A percentile compares a stretch with the other conserved stretches of the same genome.
Conservation (phyloP, 2,113 vertebrate genomes). For the Motacilla tschutschensis region DNA sequence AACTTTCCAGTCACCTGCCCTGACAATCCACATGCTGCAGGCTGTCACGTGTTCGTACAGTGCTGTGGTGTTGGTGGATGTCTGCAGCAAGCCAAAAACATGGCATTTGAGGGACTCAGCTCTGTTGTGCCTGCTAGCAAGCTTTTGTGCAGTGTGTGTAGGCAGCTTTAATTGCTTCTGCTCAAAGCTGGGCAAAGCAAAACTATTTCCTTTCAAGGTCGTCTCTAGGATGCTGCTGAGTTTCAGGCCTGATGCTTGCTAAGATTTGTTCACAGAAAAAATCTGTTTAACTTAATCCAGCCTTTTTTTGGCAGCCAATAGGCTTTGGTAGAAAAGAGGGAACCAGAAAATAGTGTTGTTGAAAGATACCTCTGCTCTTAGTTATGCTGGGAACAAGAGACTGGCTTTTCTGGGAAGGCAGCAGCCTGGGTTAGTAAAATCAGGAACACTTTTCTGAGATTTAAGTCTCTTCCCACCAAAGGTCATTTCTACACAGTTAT, state of each 20-base stretch:
- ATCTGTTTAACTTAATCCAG: neutral
- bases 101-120: neutral
- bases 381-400: neutral
- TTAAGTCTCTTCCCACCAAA: neutral
- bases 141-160: neutral
- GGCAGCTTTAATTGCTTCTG: neutral
- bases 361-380: neutral
- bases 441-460: neutral
- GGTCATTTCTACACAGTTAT: neutral
- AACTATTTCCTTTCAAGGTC: neutral
- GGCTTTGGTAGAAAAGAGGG: neutral
- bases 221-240: neutral
- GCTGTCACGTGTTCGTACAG: neutral
- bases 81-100: neutral
- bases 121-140: neutral
- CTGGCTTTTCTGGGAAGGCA: slow-evolving; percentile 12
- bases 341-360: neutral
- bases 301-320: neutral
- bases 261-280: neutral
- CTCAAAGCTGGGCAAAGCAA: neutral
- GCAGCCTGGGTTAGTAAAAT: neutral
- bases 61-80: neutral
- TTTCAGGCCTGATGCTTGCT: neutral
- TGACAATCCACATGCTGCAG: neutral
- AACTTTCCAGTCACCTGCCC: neutral